These are phyloP conservation scores for Cabera pusaria DNA, from an alignment of 2,888 invertebrate genomes.

Conservation along the genomic window DNA sequence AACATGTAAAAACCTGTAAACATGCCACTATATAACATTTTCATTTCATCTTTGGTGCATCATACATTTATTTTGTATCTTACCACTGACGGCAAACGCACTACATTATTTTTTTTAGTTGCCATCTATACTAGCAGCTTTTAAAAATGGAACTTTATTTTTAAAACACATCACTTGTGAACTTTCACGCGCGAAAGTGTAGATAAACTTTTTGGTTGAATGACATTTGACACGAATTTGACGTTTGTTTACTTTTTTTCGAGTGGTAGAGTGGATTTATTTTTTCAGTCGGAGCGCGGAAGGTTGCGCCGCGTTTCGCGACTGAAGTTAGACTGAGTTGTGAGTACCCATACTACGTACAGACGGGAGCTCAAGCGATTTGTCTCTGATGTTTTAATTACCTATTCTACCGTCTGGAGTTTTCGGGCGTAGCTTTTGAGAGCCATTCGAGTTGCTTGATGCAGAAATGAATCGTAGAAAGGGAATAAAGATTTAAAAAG, in stretches of 20 bases:
- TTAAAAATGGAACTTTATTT: constrained; percentile 29
- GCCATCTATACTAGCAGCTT: constrained; percentile 53
- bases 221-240: constrained; percentile 30
- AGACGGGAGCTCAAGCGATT: constrained; percentile 30
- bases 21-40: constrained; percentile 66
- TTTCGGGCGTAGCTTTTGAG: constrained; percentile 19
- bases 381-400: constrained; percentile 34
- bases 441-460: constrained; percentile 10
- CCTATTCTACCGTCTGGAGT: constrained; percentile 22
- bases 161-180: constrained; percentile 29
- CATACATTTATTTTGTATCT: constrained; percentile 53
- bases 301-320: constrained; percentile 45
- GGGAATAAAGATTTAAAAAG: constrained; percentile 1
- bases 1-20: constrained; percentile 75
- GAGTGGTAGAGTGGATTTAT: constrained; percentile 25
- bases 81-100: constrained; percentile 80
- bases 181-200: constrained; percentile 7
- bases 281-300: constrained; percentile 36
- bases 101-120: constrained; percentile 76
- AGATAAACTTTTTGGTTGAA: constrained; percentile 22
- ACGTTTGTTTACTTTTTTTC: constrained; percentile 38
- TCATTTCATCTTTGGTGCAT: constrained; percentile 55
- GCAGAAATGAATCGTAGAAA: constrained; percentile 4
- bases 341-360: constrained; percentile 38
- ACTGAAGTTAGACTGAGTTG: constrained; percentile 63